Base-by-base conservation (phyloP, 1,140 invertebrate genomes). In the Microplitis mediator region DNA sequence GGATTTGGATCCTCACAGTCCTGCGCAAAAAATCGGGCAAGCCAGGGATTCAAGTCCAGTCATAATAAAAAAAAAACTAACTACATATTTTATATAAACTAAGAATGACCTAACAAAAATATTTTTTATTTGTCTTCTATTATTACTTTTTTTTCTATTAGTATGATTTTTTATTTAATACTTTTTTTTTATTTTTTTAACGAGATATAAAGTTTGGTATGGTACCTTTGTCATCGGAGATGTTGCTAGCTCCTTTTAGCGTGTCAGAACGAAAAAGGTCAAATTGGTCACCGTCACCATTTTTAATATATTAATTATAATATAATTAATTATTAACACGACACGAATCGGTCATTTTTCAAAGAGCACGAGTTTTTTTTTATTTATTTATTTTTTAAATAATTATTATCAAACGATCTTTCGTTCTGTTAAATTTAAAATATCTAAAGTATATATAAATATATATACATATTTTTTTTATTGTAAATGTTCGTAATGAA, bases 1-100 rank as follows among this genome's bases (percentile, higher is more conserved):
- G 98, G 98, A 90, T 99, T 99, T 11, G 98, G 96, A 88, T 99
- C 98, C 90, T 99, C 98, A 89, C 98, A 99, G 87, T 99, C 98
- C 95, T 98, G 86, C 84, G 83, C 85, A 87, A 88, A 72, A 88
- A 88, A 87, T 86, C 82, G 82, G 83, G 84, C 84, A 88, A 85
- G 85, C 85, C 86, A 87, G 85, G 85, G 84, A 87, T 88, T 87
- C 86, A 87, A 88, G 86, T 86, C 85, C 84, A 87, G 85, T 86
- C 85, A 86, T 84, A 82, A 78, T 78, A 86, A 77, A 82, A 82
- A 78, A 86, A 77, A 82, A 82, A 78, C 80, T 87, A 73, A 64
- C 36, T 71, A 86, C 82, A 81, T 85, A 85, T 83, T 79, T 45
- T 45, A 45, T 45, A 45, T 45, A 3, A 9, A 45, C 39, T 45